A percentile compares a stretch with the other conserved stretches of the same genome.
phyloP scores from a whole-genome alignment of 2,113 vertebrate genomes.

The Recurvirostra avosetta region DNA sequence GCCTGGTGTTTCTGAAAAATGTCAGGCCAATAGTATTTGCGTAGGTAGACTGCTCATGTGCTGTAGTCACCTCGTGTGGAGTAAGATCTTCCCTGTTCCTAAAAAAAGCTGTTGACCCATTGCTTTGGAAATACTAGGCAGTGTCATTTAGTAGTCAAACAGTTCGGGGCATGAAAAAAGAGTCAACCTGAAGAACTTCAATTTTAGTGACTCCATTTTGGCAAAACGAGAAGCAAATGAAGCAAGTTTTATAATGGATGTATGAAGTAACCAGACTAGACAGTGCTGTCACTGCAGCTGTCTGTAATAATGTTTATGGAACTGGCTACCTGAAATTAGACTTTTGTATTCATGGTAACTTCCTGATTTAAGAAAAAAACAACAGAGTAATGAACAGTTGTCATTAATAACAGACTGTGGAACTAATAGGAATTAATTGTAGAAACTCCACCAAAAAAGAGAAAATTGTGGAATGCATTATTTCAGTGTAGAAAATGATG shows the following conservation, averaged over 20 bases:
- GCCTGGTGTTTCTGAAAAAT: not conserved
- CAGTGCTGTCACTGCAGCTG: not conserved
- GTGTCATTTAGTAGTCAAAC: not conserved
- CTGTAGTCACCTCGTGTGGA: not conserved
- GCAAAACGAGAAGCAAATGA: not conserved
- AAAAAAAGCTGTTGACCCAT: not conserved
- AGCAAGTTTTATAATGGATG: not conserved
- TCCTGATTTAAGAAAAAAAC: not conserved
- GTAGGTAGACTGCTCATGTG: not conserved
- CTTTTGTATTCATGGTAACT: not conserved
- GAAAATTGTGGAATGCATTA: not conserved
- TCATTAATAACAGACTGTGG: not conserved
- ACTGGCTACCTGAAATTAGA: not conserved
- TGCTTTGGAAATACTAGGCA: not conserved
- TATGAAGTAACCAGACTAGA: not conserved
- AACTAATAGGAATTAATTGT: not conserved
- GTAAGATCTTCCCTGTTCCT: not conserved
- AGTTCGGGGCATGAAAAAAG: not conserved
- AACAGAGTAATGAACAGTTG: not conserved
- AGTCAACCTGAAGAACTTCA: not conserved
- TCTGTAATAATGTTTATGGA: not conserved
- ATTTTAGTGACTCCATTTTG: not conserved
- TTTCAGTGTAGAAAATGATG: not conserved
- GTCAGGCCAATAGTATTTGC: not conserved
- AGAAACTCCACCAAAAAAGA: not conserved